Evolutionary conservation across 2,888 invertebrate species (phyloP), one percentile per base, ranked within the genome.

Genomic region (Eumacrocentrus americanus): DNA sequence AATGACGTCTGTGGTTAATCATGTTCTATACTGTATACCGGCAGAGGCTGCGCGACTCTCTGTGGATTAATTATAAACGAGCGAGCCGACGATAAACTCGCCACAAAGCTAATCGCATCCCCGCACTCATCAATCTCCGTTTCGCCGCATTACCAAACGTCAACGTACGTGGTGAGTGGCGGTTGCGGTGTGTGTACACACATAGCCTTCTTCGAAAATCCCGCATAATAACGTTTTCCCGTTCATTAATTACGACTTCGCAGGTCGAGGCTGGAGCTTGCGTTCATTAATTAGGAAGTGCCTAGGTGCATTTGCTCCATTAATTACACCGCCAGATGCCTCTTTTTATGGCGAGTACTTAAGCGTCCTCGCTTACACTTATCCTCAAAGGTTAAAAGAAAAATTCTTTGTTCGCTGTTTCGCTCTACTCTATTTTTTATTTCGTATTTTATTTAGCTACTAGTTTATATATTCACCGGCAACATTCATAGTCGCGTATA

Each of bases 401-500:
- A 50, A 34, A 48, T 14, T 40, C 29, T 47, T 23, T 14, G 14
- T 20, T 29, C 34, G 7, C 38, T 40, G 34, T 38, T 42, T 25
- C 20, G 14, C 25, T 51, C 35, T 42, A 12, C 50, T 42, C 18
- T 23, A 22, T 56, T 56, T 51, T 51, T 51, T 23, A 9, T 29
- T 46, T 55, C 23, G 2, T 23, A 9, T 40, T 29, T 35, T 29
- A 38, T 38, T 53, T 47, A 23, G 44, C 6, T 25, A 34, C 3
- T n/a, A n/a, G n/a, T n/a, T 23, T 12, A 1, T 53, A 51, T 46
- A 64, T 78, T 72, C 65, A 80, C 80, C 79, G 25, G 75, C 80
- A 58, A 80, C 72, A 67, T 78, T 74, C 77, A 80, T 78, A 37
- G 69, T 67, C 20, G 74, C 76, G 50, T 66, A 69, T 25, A 75